These are phyloP conservation scores for Urocyon cinereoargenteus DNA, from an alignment of 2,797 vertebrate species.

Conservation along the genomic window DNA sequence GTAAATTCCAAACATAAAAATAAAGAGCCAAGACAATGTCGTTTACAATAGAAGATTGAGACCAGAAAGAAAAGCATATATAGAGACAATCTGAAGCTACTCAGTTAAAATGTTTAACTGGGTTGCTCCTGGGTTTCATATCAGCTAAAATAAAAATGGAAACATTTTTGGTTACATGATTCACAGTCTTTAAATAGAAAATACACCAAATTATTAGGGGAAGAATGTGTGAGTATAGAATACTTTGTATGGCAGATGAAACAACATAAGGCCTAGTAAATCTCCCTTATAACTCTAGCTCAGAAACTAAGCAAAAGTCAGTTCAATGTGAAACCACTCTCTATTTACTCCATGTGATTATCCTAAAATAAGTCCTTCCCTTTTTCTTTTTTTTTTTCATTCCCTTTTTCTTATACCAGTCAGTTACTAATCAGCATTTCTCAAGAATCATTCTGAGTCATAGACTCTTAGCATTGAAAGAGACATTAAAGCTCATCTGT, in stretches of 20 bases:
- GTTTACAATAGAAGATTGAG: not conserved
- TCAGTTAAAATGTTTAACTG: not conserved
- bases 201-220: not conserved
- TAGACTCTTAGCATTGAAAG: not conserved
- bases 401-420: not conserved
- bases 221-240: not conserved
- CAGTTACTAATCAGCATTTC: conserved; percentile 19
- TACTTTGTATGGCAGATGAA: not conserved
- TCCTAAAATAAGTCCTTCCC: not conserved
- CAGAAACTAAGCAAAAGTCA: conserved; percentile 37
- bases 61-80: not conserved
- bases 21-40: not conserved
- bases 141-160: not conserved
- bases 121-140: not conserved
- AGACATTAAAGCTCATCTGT: not conserved
- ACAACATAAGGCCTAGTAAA: not conserved
- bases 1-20: conserved; percentile 22
- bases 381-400: too few species aligned
- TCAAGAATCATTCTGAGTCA: conserved; percentile 31
- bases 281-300: conserved; percentile 1
- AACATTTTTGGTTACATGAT: not conserved
- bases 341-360: not conserved
- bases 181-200: not conserved
- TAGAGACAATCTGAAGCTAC: not conserved
- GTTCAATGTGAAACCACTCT: not conserved